These are phyloP conservation scores for Lutjanus argentimaculatus DNA, from an alignment of 2,797 vertebrate genomes.

Conservation along the genomic window DNA sequence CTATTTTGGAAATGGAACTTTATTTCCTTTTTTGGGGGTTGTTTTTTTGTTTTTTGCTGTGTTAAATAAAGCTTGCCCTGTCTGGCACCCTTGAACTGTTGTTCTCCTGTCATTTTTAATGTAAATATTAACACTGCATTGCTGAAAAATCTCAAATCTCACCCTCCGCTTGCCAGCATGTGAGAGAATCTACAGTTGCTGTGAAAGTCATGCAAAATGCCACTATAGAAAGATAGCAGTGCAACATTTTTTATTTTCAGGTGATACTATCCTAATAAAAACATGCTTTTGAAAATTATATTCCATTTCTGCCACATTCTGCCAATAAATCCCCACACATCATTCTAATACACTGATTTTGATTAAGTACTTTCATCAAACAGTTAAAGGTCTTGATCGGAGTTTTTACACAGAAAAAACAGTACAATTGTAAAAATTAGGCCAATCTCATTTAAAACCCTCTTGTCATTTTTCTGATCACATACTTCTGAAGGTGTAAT, in stretches of 20 bases:
- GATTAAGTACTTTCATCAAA: no score
- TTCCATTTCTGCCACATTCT: no score
- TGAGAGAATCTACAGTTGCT: no score
- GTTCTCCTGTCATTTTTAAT: constrained; percentile 20
- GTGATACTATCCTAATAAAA: background rate
- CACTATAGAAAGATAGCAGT: no score
- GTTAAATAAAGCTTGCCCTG: constrained; percentile 87
- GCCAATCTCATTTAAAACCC: background rate
- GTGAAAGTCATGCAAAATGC: no score
- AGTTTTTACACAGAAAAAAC: background rate
- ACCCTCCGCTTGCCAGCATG: no score
- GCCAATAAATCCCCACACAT: background rate
- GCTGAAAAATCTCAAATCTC: background rate
- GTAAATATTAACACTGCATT: background rate
- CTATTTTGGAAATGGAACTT: constrained; percentile 77
- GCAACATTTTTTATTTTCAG: no score
- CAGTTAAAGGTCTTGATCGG: background rate
- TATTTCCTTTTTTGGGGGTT: constrained; percentile 28
- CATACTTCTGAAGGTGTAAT: background rate
- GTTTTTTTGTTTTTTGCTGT: constrained; percentile 72
- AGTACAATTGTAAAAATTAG: background rate
- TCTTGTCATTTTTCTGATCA: constrained; percentile 14
- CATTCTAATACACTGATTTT: background rate
- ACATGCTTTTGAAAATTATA: background rate
- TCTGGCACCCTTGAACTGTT: constrained; percentile 68